These are phyloP conservation scores for Rhynchotus rufescens DNA, from an alignment of 2,797 vertebrate species.

Conservation along the genomic window DNA sequence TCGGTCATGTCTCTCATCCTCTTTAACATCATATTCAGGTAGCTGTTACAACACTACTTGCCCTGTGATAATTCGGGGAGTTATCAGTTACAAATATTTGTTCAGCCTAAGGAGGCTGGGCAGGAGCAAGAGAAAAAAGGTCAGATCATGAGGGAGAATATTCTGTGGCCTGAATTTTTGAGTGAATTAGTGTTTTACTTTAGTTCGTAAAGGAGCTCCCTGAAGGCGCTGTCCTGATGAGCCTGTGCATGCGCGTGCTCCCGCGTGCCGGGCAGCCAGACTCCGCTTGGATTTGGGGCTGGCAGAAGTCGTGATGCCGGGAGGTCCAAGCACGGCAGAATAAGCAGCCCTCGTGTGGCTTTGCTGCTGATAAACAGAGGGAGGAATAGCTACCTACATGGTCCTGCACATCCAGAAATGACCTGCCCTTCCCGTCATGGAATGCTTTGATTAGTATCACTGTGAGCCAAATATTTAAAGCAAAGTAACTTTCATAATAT, in stretches of 20 bases:
- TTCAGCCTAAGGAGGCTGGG: conserved; percentile 31
- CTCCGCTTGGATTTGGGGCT: conserved; percentile 18
- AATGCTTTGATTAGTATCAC: background rate
- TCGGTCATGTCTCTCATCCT: conserved; percentile 49
- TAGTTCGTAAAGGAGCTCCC: conserved; percentile 41
- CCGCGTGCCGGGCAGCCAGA: conserved; percentile 56
- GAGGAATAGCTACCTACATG: background rate
- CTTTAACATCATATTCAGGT: conserved; percentile 62
- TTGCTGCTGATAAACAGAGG: background rate
- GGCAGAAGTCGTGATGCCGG: conserved; percentile 19
- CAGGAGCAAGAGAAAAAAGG: conserved; percentile 45
- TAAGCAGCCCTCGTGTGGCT: background rate
- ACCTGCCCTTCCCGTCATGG: background rate
- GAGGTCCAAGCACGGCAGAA: background rate
- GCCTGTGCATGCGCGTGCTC: background rate
- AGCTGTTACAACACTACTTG: conserved; percentile 16
- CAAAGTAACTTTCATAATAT: background rate
- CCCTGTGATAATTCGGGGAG: conserved; percentile 57
- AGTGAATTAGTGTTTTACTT: conserved; percentile 69
- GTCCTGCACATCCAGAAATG: background rate
- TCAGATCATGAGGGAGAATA: conserved; percentile 48
- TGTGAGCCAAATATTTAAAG: background rate
- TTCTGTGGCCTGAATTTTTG: conserved; percentile 28
- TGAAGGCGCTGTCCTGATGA: conserved; percentile 38
- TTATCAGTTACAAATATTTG: conserved; percentile 70